Evolutionary conservation across 2,888 invertebrate species (phyloP), one percentile per base, ranked within the genome.

Genomic region (Anorthoa munda): DNA sequence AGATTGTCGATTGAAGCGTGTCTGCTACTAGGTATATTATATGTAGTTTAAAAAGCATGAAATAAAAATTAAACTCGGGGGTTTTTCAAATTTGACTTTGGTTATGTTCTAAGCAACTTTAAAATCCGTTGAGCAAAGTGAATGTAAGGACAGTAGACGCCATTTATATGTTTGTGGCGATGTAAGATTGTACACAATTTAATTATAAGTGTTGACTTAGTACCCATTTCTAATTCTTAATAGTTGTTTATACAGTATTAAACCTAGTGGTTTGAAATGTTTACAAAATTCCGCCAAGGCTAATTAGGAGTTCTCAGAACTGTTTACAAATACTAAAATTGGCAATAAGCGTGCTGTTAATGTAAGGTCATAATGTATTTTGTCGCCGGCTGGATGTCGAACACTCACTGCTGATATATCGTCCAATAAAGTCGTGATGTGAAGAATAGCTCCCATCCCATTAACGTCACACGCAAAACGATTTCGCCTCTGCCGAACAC

Each of bases 381-480:
- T 75, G 79, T 82, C 78, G 66, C 77, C 64, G 74, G 75, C 75
- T 72, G 72, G 66, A 77, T 79, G 79, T 86, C 84, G 85, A 86
- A 89, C 86, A 87, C 87, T 88, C 83, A 81, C 82, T 67, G 77
- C 84, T 93, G 92, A 94, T 93, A 90, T 91, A 94, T 93, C 82
- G 91, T 89, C 91, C 93, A 94, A 94, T 94, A 94, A 93, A 93
- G 90, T 90, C 89, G 87, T 90, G 91, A 93, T 91, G 93, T 93
- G 93, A 94, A 92, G 93, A 93, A 94, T 93, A 92, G 93, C 90
- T 88, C 87, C 89, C 89, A 92, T 94, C 92, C 93, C 92, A 94
- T 95, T 94, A 94, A 93, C 91, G 95, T 94, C 95, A 91, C 90
- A 87, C 88, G 89, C 94, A 94, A 92, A 93, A 90, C 93, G 92